Evolutionary conservation across 92 coral and sea anemone species (phyloP), one percentile per base, ranked within the genome.

Genomic region (Pocillopora meandrina): DNA sequence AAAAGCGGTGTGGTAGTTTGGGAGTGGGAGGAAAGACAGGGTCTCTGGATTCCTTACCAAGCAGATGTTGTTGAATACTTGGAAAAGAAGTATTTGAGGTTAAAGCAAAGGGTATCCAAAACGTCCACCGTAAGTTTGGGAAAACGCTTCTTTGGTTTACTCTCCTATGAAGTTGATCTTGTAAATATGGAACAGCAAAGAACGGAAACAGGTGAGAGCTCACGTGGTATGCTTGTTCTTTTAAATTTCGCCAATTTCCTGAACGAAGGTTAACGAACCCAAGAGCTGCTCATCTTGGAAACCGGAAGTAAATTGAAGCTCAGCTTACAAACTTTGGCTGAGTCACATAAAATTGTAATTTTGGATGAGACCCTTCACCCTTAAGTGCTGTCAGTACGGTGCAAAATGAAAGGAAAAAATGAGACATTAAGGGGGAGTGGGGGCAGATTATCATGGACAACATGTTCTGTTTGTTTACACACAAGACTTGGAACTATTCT

Each of bases 11-110:
- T 92, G 31, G 80, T 90, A 31, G 98, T 95, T 35, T 95, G 98
- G 98, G 96, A 90, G 87, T 95, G 98, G 98, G 88, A 95, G 76
- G 86, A 84, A 19, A 62, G 62, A 15, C 62, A 86, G 1, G 60
- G 60, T 19, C 78, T 90, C 7, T 95, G 98, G 98, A 57, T 92
- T 74, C 98, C 98, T 59, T 94, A 92, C 64, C 56, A 82, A 70
- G 88, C 77, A 12, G 58, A 82, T 52, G 91, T 89, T 34, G 84
- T 67, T 19, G 86, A 52, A 4, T 87, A 56, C 52, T 70, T 95
- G 20, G 98, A 95, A 73, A 83, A 83, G 14, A 72, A 71, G 10
- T 77, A 42, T 64, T 69, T 3, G 21, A 18, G 57, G 26, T 14
- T 17, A 6, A 15, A 14, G 23, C 84, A 47, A 49, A 17, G 63